phyloP scores from a whole-genome alignment of 2,888 invertebrate genomes.

The Pharmacophagus antenor region DNA sequence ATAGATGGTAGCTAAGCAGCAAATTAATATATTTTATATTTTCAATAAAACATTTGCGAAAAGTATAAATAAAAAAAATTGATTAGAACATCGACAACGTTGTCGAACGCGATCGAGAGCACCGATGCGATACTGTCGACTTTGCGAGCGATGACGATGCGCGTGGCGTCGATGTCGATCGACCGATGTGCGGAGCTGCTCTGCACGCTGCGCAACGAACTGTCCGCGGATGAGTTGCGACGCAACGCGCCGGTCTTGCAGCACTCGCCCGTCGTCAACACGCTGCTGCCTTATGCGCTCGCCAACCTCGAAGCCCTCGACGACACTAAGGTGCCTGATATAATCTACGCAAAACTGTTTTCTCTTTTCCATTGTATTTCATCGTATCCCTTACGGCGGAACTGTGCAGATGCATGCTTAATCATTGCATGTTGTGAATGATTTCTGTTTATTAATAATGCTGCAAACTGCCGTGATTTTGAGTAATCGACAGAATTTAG shows the following conservation, averaged over 20 bases:
- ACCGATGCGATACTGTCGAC: slow-evolving; percentile 37
- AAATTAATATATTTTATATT: no score
- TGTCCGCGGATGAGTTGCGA: slow-evolving; percentile 71
- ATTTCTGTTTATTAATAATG: no score
- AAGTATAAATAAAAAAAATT: not conserved
- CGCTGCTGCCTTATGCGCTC: slow-evolving; percentile 90
- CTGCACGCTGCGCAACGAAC: slow-evolving; percentile 86
- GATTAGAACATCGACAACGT: slow-evolving; percentile 44
- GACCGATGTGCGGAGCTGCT: slow-evolving; percentile 89
- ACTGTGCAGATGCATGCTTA: no score
- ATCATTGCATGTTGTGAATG: no score
- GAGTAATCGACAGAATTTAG: no score
- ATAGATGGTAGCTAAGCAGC: no score
- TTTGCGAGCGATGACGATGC: slow-evolving; percentile 79
- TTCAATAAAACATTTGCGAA: not conserved
- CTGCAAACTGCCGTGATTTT: no score
- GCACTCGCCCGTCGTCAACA: slow-evolving; percentile 83
- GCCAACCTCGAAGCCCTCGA: slow-evolving; percentile 91
- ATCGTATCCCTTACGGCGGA: no score
- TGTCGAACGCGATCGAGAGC: slow-evolving; percentile 48
- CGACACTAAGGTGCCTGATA: slow-evolving; percentile 86
- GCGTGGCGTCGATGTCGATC: slow-evolving; percentile 89
- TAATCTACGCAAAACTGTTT: no score
- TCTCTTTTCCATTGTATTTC: no score
- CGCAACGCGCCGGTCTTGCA: slow-evolving; percentile 60